Evolutionary conservation across 2,797 vertebrate genomes (phyloP).

Genomic region (Bufotes viridis): DNA sequence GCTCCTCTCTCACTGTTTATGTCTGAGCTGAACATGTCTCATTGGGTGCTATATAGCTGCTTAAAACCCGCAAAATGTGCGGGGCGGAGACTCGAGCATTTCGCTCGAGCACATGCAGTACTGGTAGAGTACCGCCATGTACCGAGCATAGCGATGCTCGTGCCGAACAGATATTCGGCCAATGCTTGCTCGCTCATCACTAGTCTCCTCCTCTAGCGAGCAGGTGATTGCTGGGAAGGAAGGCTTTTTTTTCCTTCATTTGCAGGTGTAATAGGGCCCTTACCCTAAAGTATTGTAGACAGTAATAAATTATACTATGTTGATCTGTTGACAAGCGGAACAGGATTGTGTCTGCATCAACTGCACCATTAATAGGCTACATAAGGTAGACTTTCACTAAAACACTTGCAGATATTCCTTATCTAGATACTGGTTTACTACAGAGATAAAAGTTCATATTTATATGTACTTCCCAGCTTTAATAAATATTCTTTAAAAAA

Average conservation of each 20-base stretch:
- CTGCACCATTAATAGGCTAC: conserved; percentile 4
- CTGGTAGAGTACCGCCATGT: too few species aligned
- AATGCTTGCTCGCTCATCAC: too few species aligned
- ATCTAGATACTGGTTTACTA: conserved; percentile 17
- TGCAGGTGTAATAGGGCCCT: too few species aligned
- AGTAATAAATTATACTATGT: background rate
- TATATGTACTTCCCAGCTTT: conserved; percentile 29
- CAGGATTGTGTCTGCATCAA: background rate
- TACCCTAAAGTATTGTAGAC: background rate
- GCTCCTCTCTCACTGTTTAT: too few species aligned
- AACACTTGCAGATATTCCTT: conserved; percentile 15
- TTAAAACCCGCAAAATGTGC: too few species aligned
- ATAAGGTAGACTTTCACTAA: conserved; percentile 1
- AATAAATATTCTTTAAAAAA: conserved; percentile 53
- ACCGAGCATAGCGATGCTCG: too few species aligned
- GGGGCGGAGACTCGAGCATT: too few species aligned
- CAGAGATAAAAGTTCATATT: conserved; percentile 42
- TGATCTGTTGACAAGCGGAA: background rate
- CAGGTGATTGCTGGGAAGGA: background rate
- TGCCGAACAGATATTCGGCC: too few species aligned
- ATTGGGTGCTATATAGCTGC: too few species aligned
- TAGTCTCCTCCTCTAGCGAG: too few species aligned
- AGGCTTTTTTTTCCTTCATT: background rate
- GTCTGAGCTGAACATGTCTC: too few species aligned
- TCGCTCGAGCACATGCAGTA: too few species aligned